phyloP scores from a whole-genome alignment of 2,888 invertebrate genomes.

The Dolichopus griseipennis region DNA sequence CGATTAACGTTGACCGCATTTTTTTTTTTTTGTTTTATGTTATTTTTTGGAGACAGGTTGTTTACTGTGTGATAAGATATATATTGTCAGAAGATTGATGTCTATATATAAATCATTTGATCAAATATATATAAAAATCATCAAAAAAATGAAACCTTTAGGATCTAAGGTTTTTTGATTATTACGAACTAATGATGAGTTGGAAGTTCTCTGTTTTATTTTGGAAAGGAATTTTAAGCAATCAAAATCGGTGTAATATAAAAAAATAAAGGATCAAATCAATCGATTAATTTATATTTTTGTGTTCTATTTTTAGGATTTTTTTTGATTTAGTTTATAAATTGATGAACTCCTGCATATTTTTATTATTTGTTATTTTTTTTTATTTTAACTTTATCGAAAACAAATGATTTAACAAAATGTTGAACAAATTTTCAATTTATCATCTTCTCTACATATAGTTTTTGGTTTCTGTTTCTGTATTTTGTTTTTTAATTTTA shows the following conservation, averaged over 20 bases:
- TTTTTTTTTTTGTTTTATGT: too few relatives aligned
- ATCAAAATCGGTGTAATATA: neutral
- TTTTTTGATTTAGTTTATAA: neutral
- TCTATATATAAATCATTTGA: neutral
- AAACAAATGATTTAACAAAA: conserved; percentile 3
- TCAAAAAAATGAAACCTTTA: too few relatives aligned
- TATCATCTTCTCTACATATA: too few relatives aligned
- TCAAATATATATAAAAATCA: too few relatives aligned
- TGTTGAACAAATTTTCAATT: neutral
- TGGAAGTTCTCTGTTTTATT: too few relatives aligned
- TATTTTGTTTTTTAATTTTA: too few relatives aligned
- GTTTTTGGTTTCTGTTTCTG: neutral
- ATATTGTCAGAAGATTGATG: neutral
- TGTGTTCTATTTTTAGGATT: too few relatives aligned
- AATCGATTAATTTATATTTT: neutral
- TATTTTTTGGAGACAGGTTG: neutral
- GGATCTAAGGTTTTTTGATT: neutral
- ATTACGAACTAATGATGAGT: too few relatives aligned
- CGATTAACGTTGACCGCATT: too few relatives aligned
- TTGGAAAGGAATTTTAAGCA: too few relatives aligned
- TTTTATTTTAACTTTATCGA: neutral
- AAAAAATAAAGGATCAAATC: neutral
- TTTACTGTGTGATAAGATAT: neutral
- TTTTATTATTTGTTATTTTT: neutral
- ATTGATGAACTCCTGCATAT: neutral